Base-by-base conservation (phyloP, 2,888 invertebrate genomes). In the Trichopoda pennipes region DNA sequence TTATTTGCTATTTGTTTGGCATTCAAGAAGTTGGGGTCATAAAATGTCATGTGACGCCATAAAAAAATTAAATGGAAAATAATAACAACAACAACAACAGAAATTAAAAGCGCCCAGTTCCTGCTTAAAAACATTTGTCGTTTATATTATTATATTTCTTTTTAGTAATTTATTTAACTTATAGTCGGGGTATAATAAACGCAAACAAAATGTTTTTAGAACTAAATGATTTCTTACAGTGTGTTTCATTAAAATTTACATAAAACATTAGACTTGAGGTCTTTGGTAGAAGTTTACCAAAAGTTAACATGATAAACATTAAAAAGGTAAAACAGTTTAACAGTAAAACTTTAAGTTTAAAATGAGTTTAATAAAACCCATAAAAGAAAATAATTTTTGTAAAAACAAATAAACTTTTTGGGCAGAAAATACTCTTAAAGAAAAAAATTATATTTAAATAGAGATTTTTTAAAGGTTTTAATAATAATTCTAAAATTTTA, bases 41-140 rank as follows among this genome's bases (percentile, higher is more conserved):
- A 81, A 78, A 81, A 73, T 81, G 53, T 77, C 68, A 63, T 81
- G 81, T 81, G 77, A 81, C 81, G 77, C 81, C 77, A 81, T 78
- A 74, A 81, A 81, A 77, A 74, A 72, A 49, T 38, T 63, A 68
- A 44, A 69, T n/a, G 42, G 4, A 56, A 58, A 28, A 49, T 35
- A 47, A 17, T 12, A 44, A 32, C 10, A 66, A 19, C 47, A 49
- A 49, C 16, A n/a, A n/a, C n/a, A n/a, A 44, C 17, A 47, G 12
- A 10, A 38, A 12, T 21, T 16, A 56, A 23, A 55, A 19, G 42
- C 9, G 17, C 9, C 47, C 32, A 28, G 56, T 16, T 23, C 44
- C 16, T 56, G 69, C 32, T 47, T 1, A 16, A 16, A 69, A 53
- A 32, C 68, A 56, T 53, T 32, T 58, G 68, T 69, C 60, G 60